phyloP scores from a whole-genome alignment of 2,113 vertebrate genomes.

The Quiscalus mexicanus region DNA sequence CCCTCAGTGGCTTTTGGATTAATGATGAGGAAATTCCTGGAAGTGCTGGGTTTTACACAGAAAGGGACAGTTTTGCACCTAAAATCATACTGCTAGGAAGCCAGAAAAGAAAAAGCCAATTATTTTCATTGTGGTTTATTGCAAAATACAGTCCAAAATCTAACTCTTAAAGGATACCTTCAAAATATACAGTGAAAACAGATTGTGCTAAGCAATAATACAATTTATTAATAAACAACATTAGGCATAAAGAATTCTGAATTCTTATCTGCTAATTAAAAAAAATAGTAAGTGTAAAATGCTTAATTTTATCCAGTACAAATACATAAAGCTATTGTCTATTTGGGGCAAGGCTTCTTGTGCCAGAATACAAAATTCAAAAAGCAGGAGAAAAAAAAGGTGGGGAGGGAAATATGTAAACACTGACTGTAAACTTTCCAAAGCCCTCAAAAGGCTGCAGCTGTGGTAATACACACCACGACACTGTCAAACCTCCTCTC shows the following conservation, averaged over 20 bases:
- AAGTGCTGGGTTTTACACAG: background rate
- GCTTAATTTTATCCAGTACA: background rate
- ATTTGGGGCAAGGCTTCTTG: background rate
- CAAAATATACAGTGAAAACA: background rate
- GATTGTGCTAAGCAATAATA: conserved; percentile 24
- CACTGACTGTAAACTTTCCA: background rate
- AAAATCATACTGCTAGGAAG: background rate
- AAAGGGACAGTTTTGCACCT: background rate
- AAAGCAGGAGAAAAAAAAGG: background rate
- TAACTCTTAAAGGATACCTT: background rate
- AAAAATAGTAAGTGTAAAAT: background rate
- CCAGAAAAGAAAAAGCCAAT: background rate
- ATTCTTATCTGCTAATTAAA: conserved; percentile 17
- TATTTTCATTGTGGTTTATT: conserved; percentile 48
- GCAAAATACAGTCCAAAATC: conserved; percentile 31
- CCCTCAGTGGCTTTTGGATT: background rate
- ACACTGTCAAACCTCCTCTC: background rate
- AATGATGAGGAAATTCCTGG: background rate
- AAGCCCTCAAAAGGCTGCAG: background rate
- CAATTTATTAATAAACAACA: background rate
- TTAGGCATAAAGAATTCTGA: conserved; percentile 19
- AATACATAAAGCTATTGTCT: background rate
- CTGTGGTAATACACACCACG: rapidly evolving
- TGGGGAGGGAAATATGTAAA: background rate
- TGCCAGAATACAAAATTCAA: background rate